These are phyloP conservation scores for Sacculina carcini DNA, from an alignment of 2,888 invertebrate species.

Conservation along the genomic window DNA sequence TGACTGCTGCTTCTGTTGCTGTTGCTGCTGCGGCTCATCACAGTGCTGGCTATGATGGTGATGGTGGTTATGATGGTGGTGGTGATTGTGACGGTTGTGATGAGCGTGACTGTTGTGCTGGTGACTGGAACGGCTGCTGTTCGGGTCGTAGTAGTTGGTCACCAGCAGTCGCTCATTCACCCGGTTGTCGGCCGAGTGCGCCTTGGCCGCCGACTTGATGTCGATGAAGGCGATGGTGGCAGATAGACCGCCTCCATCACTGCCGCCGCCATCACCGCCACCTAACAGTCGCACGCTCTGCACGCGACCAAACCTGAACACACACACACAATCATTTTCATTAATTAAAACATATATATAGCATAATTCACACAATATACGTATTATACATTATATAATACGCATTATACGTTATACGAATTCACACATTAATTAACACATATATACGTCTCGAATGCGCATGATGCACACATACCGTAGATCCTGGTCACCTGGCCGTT, in stretches of 20 bases:
- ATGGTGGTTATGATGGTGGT: too few relatives aligned
- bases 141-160: slow-evolving; percentile 73
- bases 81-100: slow-evolving; percentile 7
- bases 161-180: slow-evolving; percentile 61
- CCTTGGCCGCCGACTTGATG: slow-evolving; percentile 83
- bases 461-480: too few relatives aligned
- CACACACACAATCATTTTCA: slow-evolving; percentile 1
- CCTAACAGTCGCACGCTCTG: slow-evolving; percentile 83
- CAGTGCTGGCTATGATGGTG: slow-evolving; percentile 7
- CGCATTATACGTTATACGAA: background rate
- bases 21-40: background rate
- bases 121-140: slow-evolving; percentile 28
- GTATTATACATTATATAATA: background rate
- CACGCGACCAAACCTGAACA: slow-evolving; percentile 76
- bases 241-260: slow-evolving; percentile 32
- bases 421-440: background rate
- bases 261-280: slow-evolving; percentile 13
- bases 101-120: slow-evolving; percentile 12
- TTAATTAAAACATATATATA: too few relatives aligned
- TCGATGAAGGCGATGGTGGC: slow-evolving; percentile 87
- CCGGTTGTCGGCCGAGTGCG: slow-evolving; percentile 67
- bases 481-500: too few relatives aligned
- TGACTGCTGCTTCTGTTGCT: background rate
- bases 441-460: background rate
- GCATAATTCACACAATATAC: background rate